These are phyloP conservation scores for Lycaon pictus DNA, from an alignment of 2,113 vertebrate species.

Conservation along the genomic window DNA sequence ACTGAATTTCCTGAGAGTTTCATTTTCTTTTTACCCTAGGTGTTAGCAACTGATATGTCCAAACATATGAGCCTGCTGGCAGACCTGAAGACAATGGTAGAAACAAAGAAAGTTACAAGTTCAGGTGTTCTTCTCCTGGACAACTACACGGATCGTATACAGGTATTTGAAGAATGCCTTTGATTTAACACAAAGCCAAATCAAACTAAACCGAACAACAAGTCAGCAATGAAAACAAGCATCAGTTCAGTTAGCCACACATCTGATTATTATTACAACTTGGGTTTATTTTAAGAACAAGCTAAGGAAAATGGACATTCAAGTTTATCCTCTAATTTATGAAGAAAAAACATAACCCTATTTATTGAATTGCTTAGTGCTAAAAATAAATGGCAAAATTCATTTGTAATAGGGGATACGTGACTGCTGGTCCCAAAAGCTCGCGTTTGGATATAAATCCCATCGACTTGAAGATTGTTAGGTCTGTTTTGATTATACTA, in stretches of 20 bases:
- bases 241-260: not conserved
- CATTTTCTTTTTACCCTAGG: slow-evolving; percentile 86
- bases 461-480: not conserved
- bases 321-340: slow-evolving; percentile 40
- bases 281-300: slow-evolving; percentile 51
- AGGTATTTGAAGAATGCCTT: slow-evolving; percentile 87
- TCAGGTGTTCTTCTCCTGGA: slow-evolving; percentile 97
- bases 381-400: slow-evolving; percentile 62
- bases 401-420: not conserved
- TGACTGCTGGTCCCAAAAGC: slow-evolving; percentile 20
- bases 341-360: slow-evolving; percentile 35
- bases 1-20: not conserved
- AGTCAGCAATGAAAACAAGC: slow-evolving; percentile 1
- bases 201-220: not conserved
- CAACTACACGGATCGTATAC: slow-evolving; percentile 98
- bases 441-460: not conserved
- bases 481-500: slow-evolving; percentile 54
- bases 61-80: slow-evolving; percentile 99
- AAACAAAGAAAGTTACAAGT: slow-evolving; percentile 99
- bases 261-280: not conserved
- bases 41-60: slow-evolving; percentile 99
- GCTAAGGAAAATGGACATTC: slow-evolving; percentile 26
- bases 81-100: slow-evolving; percentile 99
- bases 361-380: slow-evolving; percentile 47
- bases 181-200: not conserved